A percentile compares a stretch with the other conserved stretches of the same genome.
Conservation (phyloP, 1,140 invertebrate genomes). For the Listronotus oregonensis region DNA sequence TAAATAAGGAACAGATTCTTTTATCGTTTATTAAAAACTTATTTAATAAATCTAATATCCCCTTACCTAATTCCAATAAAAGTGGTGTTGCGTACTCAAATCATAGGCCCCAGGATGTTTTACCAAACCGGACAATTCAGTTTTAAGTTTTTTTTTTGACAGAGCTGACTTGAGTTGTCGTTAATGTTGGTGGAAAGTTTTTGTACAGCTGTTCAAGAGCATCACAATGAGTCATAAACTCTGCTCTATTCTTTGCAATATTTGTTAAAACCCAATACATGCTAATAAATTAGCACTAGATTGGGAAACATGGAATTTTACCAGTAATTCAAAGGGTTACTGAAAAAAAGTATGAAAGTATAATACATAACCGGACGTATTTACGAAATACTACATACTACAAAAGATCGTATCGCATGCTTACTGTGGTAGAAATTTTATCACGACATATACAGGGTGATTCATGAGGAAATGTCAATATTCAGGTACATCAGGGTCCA, state of each 20-base stretch:
- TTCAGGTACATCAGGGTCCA: too few species aligned
- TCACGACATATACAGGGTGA: too few species aligned
- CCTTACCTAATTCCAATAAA: conserved; percentile 83
- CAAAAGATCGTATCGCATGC: too few species aligned
- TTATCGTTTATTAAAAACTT: too few species aligned
- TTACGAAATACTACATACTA: too few species aligned
- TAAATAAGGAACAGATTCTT: too few species aligned
- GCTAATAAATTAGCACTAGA: conserved; percentile 96
- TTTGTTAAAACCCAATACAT: conserved; percentile 90
- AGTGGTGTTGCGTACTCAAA: conserved; percentile 78
- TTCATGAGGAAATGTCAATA: too few species aligned
- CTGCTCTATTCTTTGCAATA: conserved; percentile 87
- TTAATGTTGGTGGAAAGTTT: conserved; percentile 93
- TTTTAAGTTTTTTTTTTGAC: conserved; percentile 93
- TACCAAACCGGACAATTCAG: conserved; percentile 84
- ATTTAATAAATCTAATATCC: too few species aligned
- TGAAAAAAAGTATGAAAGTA: conserved; percentile 53
- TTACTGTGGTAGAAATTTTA: too few species aligned
- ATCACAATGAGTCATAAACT: conserved; percentile 85
- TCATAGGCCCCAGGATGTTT: conserved; percentile 86
- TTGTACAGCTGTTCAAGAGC: conserved; percentile 73
- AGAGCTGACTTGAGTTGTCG: conserved; percentile 93
- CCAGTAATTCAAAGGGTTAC: conserved; percentile 84
- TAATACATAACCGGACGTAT: too few species aligned
- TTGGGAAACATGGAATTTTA: conserved; percentile 93